phyloP scores from a whole-genome alignment of 2,888 invertebrate genomes.

The Teinopalpus imperialis region DNA sequence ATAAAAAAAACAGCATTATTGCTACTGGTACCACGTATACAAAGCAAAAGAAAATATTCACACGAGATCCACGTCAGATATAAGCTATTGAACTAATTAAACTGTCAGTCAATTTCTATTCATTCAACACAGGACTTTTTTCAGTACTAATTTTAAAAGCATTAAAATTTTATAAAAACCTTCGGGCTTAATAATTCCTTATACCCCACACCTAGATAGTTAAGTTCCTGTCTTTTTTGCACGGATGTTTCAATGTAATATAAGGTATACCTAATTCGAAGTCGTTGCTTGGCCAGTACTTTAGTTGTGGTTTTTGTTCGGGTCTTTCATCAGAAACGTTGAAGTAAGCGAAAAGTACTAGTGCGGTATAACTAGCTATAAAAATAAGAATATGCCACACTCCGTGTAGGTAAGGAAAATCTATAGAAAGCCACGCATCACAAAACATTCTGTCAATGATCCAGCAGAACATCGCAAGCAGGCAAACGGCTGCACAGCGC shows the following conservation, averaged over 20 bases:
- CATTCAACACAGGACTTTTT: too few relatives aligned
- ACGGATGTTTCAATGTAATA: constrained; percentile 84
- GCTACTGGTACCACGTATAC: too few relatives aligned
- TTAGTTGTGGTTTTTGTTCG: constrained; percentile 85
- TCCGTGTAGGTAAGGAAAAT: constrained; percentile 92
- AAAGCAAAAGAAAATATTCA: too few relatives aligned
- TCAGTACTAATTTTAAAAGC: too few relatives aligned
- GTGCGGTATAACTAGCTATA: constrained; percentile 88
- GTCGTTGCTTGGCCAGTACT: constrained; percentile 89
- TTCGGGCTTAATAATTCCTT: too few relatives aligned
- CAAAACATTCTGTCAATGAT: constrained; percentile 89
- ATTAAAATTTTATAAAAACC: too few relatives aligned
- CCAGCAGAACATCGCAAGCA: constrained; percentile 89
- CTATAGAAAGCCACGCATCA: constrained; percentile 88
- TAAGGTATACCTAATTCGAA: constrained; percentile 91
- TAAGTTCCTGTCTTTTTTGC: constrained; percentile 67
- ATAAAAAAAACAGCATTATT: too few relatives aligned
- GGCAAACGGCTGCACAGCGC: constrained; percentile 85
- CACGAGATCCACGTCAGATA: too few relatives aligned
- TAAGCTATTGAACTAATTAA: too few relatives aligned
- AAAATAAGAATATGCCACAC: constrained; percentile 92
- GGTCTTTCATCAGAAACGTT: constrained; percentile 88
- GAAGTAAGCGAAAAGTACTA: constrained; percentile 91
- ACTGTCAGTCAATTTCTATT: too few relatives aligned
- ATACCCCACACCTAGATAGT: too few relatives aligned